These are phyloP conservation scores for Pangasius sanitwongsei DNA, from an alignment of 2,797 vertebrate genomes.

Conservation along the genomic window DNA sequence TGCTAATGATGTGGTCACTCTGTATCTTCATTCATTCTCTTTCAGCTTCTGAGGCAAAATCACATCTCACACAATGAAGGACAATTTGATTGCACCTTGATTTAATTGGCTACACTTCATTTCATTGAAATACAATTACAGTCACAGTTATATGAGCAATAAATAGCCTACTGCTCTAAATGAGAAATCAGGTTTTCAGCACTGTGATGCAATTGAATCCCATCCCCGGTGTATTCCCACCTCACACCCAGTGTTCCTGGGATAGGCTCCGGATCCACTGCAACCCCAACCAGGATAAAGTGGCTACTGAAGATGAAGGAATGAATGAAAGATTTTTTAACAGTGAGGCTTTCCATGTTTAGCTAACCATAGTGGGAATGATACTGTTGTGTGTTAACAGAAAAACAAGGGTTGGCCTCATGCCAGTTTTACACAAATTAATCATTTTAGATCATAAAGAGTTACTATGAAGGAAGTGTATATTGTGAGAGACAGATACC, in stretches of 20 bases:
- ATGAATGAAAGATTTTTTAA: neutral
- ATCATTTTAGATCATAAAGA: neutral
- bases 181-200: neutral
- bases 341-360: neutral
- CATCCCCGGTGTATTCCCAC: neutral
- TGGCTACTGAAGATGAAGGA: neutral
- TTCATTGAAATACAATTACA: neutral
- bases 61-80: neutral
- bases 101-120: constrained; percentile 12
- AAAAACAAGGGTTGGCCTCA: neutral
- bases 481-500: neutral
- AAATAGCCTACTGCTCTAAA: neutral
- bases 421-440: neutral
- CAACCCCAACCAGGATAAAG: neutral
- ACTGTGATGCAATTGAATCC: neutral
- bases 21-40: neutral
- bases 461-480: neutral
- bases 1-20: neutral
- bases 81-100: neutral
- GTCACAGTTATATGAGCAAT: neutral
- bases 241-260: neutral
- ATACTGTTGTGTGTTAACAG: neutral
- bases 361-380: neutral
- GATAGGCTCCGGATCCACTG: neutral
- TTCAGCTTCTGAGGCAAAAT: neutral